Evolutionary conservation across 2,113 vertebrate species (phyloP).

Genomic region (Phalacrocorax brasilianus): DNA sequence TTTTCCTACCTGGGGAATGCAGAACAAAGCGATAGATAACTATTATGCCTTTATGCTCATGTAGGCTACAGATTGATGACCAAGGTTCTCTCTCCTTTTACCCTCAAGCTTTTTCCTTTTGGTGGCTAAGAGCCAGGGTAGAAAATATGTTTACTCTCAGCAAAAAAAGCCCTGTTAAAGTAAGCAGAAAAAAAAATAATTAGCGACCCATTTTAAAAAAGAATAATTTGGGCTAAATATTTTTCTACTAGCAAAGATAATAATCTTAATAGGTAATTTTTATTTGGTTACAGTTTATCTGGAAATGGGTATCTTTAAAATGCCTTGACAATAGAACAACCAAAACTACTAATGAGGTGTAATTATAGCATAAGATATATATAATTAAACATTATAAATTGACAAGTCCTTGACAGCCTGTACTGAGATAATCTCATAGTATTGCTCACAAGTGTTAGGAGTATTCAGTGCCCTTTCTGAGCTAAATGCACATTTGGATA

Average conservation of each 20-base stretch:
- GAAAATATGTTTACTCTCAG: not conserved
- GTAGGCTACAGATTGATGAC: not conserved
- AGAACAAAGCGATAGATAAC: not conserved
- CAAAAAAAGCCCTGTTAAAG: not conserved
- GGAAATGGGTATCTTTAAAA: not conserved
- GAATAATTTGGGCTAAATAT: not conserved
- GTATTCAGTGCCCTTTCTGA: not conserved
- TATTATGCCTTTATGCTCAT: not conserved
- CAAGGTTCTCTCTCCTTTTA: not conserved
- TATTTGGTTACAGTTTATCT: slow-evolving; percentile 13
- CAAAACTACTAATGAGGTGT: not conserved
- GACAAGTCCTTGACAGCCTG: not conserved
- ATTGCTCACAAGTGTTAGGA: not conserved
- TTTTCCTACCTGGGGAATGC: not conserved
- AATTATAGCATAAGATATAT: slow-evolving; percentile 31
- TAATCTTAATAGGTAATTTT: slow-evolving; percentile 8
- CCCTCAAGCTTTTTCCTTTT: not conserved
- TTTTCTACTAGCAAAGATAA: slow-evolving; percentile 5
- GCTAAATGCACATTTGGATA: not conserved
- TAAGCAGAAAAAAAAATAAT: not conserved
- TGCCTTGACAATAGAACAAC: not conserved
- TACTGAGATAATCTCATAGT: not conserved
- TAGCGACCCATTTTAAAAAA: not conserved
- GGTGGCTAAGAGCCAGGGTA: not conserved
- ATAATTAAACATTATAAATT: slow-evolving; percentile 5